Percentiles rank a stretch among this genome's conserved stretches.
These are phyloP conservation scores for Numenius arquata DNA, from an alignment of 2,113 vertebrate genomes.

Conservation along the genomic window DNA sequence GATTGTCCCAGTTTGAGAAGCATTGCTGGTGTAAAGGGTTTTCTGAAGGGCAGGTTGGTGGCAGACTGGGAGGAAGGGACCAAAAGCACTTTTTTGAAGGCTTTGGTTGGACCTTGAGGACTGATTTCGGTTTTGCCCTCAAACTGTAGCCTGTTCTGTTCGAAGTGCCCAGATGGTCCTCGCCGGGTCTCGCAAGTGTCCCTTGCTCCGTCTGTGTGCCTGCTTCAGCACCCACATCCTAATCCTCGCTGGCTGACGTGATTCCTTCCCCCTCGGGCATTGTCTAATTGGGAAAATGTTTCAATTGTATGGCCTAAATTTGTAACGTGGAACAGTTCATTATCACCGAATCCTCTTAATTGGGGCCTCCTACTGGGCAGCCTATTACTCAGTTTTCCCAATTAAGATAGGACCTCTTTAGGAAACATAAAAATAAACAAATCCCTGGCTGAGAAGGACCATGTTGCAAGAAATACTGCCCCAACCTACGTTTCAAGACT, in stretches of 20 bases:
- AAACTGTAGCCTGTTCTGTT: background rate
- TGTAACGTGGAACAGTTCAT: background rate
- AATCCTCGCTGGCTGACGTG: background rate
- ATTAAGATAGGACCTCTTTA: background rate
- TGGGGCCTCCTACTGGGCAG: slow-evolving; percentile 14
- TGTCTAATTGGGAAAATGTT: slow-evolving; percentile 6
- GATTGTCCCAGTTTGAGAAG: background rate
- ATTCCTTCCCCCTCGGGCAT: background rate
- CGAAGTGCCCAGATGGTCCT: background rate
- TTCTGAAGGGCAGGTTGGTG: background rate
- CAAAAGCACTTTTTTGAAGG: background rate
- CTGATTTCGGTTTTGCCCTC: background rate
- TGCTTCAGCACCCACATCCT: background rate
- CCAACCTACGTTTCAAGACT: background rate
- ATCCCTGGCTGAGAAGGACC: background rate
- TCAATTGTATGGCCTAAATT: background rate
- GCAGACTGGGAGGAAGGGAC: background rate
- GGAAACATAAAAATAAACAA: background rate
- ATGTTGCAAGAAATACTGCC: background rate
- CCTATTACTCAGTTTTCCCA: background rate
- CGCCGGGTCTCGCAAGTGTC: background rate
- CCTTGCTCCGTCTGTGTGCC: background rate
- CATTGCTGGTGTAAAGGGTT: background rate
- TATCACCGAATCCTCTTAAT: slow-evolving; percentile 6
- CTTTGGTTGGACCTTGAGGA: background rate